Evolutionary conservation across 92 coral and sea anemone genomes (phyloP).

Genomic region (Anthopleura xanthogrammica): DNA sequence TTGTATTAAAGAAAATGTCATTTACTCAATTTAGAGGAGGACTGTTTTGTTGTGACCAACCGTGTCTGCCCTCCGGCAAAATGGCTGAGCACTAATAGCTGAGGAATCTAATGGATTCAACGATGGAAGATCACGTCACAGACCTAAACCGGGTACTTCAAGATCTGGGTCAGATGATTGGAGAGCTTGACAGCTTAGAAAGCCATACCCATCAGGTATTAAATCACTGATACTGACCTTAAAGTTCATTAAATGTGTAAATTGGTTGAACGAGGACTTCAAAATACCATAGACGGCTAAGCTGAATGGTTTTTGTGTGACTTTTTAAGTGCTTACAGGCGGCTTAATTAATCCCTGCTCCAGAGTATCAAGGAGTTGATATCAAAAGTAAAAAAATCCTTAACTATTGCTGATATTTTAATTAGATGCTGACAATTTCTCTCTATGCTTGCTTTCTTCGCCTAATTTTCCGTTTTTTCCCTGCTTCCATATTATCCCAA

Average conservation of each 20-base stretch:
- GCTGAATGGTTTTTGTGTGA: neutral
- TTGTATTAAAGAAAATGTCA: neutral
- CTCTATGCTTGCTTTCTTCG: neutral
- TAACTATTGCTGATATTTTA: neutral
- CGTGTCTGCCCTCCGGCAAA: neutral
- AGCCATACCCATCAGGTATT: neutral
- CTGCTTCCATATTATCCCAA: no score
- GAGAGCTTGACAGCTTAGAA: constrained; percentile 55
- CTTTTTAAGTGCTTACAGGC: neutral
- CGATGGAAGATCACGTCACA: constrained; percentile 18
- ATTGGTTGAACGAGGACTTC: neutral
- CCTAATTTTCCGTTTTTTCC: no score
- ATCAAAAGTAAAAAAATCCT: neutral
- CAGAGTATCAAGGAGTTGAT: neutral
- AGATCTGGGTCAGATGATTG: constrained; percentile 65
- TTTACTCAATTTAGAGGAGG: neutral
- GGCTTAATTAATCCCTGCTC: neutral
- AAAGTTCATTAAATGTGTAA: neutral
- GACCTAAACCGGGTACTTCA: constrained; percentile 58
- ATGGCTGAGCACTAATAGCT: neutral
- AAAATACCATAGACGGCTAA: neutral
- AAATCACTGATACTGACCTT: neutral
- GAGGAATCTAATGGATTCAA: neutral
- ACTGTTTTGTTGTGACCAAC: neutral
- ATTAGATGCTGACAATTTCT: neutral